Conservation (phyloP, 1,140 invertebrate species). For the honey bee (Apis mellifera) region DNA sequence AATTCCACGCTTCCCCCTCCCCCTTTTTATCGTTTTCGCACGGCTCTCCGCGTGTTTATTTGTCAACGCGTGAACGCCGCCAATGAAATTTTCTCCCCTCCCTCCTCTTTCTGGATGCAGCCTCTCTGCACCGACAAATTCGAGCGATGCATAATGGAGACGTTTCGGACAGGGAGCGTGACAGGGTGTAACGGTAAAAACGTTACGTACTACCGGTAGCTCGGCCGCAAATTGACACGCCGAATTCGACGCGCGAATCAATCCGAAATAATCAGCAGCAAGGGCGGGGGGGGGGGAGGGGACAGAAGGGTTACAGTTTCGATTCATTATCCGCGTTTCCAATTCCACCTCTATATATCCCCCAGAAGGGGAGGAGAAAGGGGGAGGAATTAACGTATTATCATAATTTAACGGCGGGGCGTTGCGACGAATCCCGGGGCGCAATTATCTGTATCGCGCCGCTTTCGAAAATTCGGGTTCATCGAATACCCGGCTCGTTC, state of each 20-base stretch:
- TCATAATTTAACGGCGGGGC: neutral
- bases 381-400: constrained; percentile 18
- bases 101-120: too few relatives aligned
- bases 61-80: neutral
- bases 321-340: constrained; percentile 12
- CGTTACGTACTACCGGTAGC: neutral
- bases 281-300: too few relatives aligned
- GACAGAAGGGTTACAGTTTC: neutral
- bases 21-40: too few relatives aligned
- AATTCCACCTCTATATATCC: neutral
- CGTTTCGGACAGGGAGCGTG: neutral
- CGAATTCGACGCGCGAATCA: neutral
- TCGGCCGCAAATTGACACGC: neutral
- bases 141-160: neutral
- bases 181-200: constrained; percentile 19
- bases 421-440: neutral
- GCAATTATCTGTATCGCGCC: neutral
- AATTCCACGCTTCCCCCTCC: neutral
- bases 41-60: neutral
- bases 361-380: too few relatives aligned
- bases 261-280: neutral
- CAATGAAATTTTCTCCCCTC: constrained; percentile 1
- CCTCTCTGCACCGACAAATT: neutral
- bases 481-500: neutral
- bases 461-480: neutral